Evolutionary conservation across 2,113 vertebrate genomes (phyloP).

Genomic region (Meles meles): DNA sequence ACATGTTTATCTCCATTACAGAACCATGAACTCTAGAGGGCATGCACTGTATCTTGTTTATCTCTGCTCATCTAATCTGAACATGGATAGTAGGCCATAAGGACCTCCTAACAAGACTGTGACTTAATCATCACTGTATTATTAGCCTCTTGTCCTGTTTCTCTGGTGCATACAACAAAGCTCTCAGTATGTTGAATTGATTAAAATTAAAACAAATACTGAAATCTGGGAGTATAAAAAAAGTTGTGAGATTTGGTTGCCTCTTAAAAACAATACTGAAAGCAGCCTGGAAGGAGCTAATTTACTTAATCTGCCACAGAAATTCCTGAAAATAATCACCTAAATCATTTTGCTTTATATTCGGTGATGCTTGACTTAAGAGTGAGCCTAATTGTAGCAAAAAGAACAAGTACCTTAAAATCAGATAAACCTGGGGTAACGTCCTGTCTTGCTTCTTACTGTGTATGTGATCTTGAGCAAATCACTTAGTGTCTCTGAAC

Average conservation of each 20-base stretch:
- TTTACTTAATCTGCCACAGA: neutral
- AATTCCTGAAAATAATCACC: neutral
- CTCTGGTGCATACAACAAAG: constrained; percentile 7
- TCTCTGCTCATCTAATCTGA: neutral
- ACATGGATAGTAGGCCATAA: neutral
- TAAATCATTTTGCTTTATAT: neutral
- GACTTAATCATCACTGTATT: neutral
- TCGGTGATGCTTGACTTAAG: neutral
- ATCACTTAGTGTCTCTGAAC: neutral
- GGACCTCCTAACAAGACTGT: neutral
- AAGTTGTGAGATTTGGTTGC: neutral
- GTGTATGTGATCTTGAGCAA: neutral
- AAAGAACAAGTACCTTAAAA: constrained; percentile 27
- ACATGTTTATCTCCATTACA: neutral
- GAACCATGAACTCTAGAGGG: neutral
- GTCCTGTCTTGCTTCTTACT: neutral
- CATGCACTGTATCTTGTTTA: neutral
- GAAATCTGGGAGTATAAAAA: neutral
- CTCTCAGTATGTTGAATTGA: neutral
- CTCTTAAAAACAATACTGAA: neutral
- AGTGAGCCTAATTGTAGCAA: neutral
- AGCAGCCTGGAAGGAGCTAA: neutral
- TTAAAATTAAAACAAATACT: neutral
- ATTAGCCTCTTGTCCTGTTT: neutral
- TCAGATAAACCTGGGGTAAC: neutral